Percentiles rank a stretch among this genome's conserved stretches.
Evolutionary conservation across 2,888 invertebrate genomes (phyloP).

Genomic region (Ellobium chinense): DNA sequence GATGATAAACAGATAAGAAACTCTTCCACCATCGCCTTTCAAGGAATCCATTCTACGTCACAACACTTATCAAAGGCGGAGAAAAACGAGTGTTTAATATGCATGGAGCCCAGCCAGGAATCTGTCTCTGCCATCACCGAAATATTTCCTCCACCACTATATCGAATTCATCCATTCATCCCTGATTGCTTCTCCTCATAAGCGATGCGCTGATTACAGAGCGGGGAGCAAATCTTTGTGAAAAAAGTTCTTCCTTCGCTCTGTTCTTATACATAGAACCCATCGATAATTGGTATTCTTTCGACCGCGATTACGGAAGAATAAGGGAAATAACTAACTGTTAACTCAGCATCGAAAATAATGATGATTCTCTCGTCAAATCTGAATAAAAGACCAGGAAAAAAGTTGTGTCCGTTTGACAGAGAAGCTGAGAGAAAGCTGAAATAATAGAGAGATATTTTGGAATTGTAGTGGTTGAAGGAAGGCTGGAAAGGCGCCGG

Average conservation of each 20-base stretch:
- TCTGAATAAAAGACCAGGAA: constrained; percentile 19
- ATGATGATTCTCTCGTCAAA: constrained; percentile 1
- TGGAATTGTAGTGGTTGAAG: not conserved
- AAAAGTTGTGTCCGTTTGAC: constrained; percentile 9
- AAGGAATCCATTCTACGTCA: too few relatives aligned
- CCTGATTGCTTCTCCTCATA: constrained; percentile 17
- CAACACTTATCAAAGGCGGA: too few relatives aligned
- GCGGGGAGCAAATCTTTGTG: constrained; percentile 7
- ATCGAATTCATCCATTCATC: constrained; percentile 12
- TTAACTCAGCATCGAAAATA: constrained; percentile 16
- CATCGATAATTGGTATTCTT: constrained; percentile 35
- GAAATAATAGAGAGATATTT: not conserved
- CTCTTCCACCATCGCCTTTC: too few relatives aligned
- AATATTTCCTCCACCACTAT: not conserved
- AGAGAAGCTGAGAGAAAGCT: not conserved
- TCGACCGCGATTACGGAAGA: constrained; percentile 15
- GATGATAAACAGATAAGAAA: too few relatives aligned
- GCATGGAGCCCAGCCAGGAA: not conserved
- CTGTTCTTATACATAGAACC: constrained; percentile 15
- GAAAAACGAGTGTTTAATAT: not conserved
- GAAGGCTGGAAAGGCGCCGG: not conserved
- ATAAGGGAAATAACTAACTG: constrained; percentile 26
- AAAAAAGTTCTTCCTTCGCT: constrained; percentile 1
- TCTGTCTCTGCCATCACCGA: not conserved
- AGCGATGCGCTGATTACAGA: constrained; percentile 17